Conservation (phyloP, 2,888 invertebrate species). For the Schrankia costaestrigalis region DNA sequence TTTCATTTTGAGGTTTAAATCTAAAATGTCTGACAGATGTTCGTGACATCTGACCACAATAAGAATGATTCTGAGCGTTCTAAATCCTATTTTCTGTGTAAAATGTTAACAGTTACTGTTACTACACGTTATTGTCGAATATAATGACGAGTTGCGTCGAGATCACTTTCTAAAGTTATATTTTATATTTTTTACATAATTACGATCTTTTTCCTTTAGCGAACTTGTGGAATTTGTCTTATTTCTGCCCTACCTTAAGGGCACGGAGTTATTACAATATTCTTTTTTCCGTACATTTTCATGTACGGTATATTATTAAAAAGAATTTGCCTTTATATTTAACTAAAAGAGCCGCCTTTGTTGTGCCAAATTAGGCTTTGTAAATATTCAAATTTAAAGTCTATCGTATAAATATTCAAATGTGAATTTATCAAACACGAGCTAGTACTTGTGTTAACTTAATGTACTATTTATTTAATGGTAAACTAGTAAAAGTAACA, state of each 20-base stretch:
- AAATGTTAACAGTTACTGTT: constrained; percentile 16
- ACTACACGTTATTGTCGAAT: not conserved
- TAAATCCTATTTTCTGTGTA: constrained; percentile 1
- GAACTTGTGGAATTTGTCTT: no score
- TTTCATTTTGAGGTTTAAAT: no score
- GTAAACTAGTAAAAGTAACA: constrained; percentile 7
- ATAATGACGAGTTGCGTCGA: no score
- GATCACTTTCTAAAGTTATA: constrained; percentile 4
- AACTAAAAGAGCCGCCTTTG: no score
- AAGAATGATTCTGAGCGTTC: constrained; percentile 9
- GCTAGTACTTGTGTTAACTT: constrained; percentile 4
- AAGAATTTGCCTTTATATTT: no score
- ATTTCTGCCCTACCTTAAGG: no score
- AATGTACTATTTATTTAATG: constrained; percentile 9
- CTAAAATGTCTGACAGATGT: no score
- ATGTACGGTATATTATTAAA: not conserved
- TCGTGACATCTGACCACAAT: constrained; percentile 6
- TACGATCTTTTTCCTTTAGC: no score
- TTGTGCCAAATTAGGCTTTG: not conserved
- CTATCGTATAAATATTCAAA: no score
- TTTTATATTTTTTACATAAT: no score
- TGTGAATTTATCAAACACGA: no score
- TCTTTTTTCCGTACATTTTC: not conserved
- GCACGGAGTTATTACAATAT: no score
- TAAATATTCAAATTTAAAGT: constrained; percentile 5